Evolutionary conservation across 1,140 invertebrate species (phyloP).

Genomic region (Drosophila mayri): DNA sequence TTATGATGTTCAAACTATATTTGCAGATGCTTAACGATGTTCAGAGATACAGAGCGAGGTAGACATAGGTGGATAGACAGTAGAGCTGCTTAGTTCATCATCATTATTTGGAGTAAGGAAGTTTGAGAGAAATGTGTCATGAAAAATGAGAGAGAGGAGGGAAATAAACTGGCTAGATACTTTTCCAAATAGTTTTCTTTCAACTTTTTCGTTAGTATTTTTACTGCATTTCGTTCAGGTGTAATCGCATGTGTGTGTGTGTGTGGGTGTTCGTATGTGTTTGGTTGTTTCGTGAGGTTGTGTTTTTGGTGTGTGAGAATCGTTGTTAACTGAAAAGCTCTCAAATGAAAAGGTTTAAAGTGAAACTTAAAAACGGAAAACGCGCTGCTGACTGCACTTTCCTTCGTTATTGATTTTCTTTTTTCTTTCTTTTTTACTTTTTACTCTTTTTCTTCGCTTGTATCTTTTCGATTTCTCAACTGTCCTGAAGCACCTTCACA

Average conservation of each 20-base stretch:
- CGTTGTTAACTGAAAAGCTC: constrained; percentile 65
- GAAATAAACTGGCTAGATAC: constrained; percentile 57
- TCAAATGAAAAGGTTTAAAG: constrained; percentile 66
- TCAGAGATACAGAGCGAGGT: constrained; percentile 45
- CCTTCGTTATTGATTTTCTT: constrained; percentile 38
- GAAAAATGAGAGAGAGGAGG: constrained; percentile 53
- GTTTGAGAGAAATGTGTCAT: constrained; percentile 43
- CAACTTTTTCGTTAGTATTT: constrained; percentile 18
- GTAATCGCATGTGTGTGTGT: constrained; percentile 34
- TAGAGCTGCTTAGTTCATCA: constrained; percentile 29
- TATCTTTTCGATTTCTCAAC: constrained; percentile 15
- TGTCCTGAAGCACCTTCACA: constrained; percentile 54
- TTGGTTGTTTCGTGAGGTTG: constrained; percentile 34
- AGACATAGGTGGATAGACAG: constrained; percentile 39
- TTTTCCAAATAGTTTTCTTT: constrained; percentile 38
- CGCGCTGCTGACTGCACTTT: constrained; percentile 69
- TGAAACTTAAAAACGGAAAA: constrained; percentile 52
- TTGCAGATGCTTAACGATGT: constrained; percentile 58
- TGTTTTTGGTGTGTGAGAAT: constrained; percentile 38
- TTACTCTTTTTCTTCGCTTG: constrained; percentile 4
- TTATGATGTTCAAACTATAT: constrained; percentile 62
- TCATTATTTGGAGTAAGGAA: constrained; percentile 37
- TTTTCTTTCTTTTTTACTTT: constrained; percentile 9
- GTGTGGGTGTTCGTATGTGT: constrained; percentile 24
- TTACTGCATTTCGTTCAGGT: constrained; percentile 47